A percentile compares a stretch with the other conserved stretches of the same genome.
phyloP scores from a whole-genome alignment of 2,888 invertebrate genomes.

The Tetropium fuscum region DNA sequence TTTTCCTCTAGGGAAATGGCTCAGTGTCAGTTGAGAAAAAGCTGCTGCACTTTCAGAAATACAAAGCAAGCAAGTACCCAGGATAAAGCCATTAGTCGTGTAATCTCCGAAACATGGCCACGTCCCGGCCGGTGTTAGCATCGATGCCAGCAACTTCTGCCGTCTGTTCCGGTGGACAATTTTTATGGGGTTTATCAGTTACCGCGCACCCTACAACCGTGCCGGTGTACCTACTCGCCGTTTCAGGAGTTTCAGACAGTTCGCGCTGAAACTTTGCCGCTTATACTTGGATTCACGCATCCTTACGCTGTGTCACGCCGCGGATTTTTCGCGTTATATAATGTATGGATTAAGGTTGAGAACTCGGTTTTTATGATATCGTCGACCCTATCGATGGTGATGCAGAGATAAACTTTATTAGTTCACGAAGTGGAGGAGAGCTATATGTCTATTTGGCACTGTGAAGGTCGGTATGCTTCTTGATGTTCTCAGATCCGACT shows the following conservation, averaged over 20 bases:
- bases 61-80: background rate
- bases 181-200: slow-evolving; percentile 44
- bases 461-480: too few relatives aligned
- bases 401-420: slow-evolving; percentile 9
- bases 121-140: slow-evolving; percentile 17
- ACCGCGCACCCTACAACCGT: slow-evolving; percentile 33
- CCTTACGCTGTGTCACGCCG: slow-evolving; percentile 10
- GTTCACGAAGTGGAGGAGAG: background rate
- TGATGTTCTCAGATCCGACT: too few relatives aligned
- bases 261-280: slow-evolving; percentile 42
- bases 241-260: slow-evolving; percentile 37
- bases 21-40: too few relatives aligned
- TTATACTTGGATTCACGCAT: slow-evolving; percentile 10
- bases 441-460: too few relatives aligned
- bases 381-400: background rate
- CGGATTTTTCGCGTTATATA: slow-evolving; percentile 7
- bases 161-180: slow-evolving; percentile 36
- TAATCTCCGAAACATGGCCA: slow-evolving; percentile 22
- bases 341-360: slow-evolving; percentile 1
- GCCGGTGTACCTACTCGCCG: slow-evolving; percentile 30
- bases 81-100: slow-evolving; percentile 22
- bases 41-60: too few relatives aligned
- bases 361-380: background rate
- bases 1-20: too few relatives aligned
- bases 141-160: slow-evolving; percentile 33